phyloP scores from a whole-genome alignment of 2,888 invertebrate genomes.

The Scaptomyza tumidula region DNA sequence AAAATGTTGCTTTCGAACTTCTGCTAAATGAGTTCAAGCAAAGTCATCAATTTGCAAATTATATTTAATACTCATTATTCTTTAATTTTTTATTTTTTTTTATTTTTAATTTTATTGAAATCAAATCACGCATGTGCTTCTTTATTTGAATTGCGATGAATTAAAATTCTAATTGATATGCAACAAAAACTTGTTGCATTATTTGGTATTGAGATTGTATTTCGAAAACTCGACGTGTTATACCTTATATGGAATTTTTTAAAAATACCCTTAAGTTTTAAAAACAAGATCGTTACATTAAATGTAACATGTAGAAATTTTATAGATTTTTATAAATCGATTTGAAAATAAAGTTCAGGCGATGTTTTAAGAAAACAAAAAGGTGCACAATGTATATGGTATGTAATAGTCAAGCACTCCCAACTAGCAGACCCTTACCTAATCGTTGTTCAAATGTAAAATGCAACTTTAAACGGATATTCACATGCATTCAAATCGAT shows the following conservation, averaged over 20 bases:
- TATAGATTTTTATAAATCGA: too few relatives aligned
- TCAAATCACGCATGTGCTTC: conserved; percentile 5
- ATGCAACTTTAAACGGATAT: conserved; percentile 46
- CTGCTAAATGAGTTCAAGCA: conserved; percentile 55
- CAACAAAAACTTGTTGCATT: background rate
- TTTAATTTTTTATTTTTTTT: conserved; percentile 7
- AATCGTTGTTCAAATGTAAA: background rate
- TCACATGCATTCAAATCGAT: conserved; percentile 59
- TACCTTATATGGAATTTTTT: background rate
- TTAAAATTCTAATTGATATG: conserved; percentile 2
- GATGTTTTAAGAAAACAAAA: too few relatives aligned
- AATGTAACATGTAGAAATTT: too few relatives aligned
- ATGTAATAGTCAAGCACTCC: background rate
- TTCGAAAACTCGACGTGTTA: background rate
- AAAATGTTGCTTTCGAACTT: conserved; percentile 38
- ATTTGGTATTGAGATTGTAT: background rate
- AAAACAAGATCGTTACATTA: too few relatives aligned
- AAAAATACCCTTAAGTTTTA: too few relatives aligned
- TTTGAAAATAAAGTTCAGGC: too few relatives aligned
- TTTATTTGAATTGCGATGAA: conserved; percentile 6
- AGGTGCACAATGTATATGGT: background rate
- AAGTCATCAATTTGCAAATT: conserved; percentile 17
- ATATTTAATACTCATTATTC: conserved; percentile 17
- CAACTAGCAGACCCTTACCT: background rate
- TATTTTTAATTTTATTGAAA: background rate